A percentile compares a stretch with the other conserved stretches of the same genome.
phyloP scores from a whole-genome alignment of 1,140 invertebrate genomes.

The Eubasilissa regina region DNA sequence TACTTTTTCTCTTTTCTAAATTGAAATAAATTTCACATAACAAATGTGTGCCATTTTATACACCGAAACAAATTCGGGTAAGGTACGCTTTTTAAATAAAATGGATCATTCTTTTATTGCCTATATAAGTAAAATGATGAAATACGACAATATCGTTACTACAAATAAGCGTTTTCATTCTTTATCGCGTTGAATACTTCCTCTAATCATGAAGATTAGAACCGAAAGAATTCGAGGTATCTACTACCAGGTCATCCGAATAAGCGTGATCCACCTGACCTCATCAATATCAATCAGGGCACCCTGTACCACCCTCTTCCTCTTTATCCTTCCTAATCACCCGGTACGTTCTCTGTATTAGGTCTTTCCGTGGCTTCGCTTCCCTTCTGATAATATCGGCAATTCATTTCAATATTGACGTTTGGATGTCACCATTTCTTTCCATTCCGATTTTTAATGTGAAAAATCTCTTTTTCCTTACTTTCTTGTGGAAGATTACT shows the following conservation, averaged over 20 bases:
- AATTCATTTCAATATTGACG: conserved; percentile 44
- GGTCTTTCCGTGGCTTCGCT: neutral
- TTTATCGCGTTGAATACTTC: too few species aligned
- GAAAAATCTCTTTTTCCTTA: too few species aligned
- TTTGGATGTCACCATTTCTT: conserved; percentile 22
- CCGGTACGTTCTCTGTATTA: conserved; percentile 31
- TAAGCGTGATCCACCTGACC: conserved; percentile 16
- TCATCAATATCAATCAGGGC: conserved; percentile 45
- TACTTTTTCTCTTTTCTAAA: neutral
- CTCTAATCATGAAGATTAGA: too few species aligned
- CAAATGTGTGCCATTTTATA: too few species aligned
- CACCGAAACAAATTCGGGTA: too few species aligned
- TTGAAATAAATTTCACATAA: too few species aligned
- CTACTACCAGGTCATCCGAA: neutral
- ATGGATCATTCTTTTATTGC: too few species aligned
- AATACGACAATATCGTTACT: too few species aligned
- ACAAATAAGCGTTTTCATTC: too few species aligned
- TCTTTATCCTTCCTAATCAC: conserved; percentile 10
- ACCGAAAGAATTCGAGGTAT: neutral
- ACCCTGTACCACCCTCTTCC: conserved; percentile 19
- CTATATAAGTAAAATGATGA: too few species aligned
- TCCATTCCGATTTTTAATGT: neutral
- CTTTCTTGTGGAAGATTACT: too few species aligned
- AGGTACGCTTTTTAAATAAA: too few species aligned
- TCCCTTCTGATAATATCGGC: conserved; percentile 16